phyloP scores from a whole-genome alignment of 2,113 vertebrate genomes.

The Heptranchias perlo region DNA sequence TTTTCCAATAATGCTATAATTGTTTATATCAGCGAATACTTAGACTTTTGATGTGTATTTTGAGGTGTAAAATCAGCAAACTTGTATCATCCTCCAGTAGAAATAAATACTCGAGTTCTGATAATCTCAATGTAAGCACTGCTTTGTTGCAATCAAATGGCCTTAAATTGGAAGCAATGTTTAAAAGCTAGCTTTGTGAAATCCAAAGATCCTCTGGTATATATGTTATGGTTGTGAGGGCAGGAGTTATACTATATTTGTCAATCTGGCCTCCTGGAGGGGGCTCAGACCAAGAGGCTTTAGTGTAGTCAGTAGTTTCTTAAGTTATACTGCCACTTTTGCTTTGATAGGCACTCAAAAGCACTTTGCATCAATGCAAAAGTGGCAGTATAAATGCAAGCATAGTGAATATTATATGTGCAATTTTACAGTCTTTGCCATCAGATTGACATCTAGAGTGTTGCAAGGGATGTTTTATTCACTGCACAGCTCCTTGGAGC shows the following conservation, averaged over 20 bases:
- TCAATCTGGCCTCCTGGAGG: not conserved
- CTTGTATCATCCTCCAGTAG: not conserved
- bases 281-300: not conserved
- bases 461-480: not conserved
- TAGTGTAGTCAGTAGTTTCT: too few relatives aligned
- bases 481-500: not conserved
- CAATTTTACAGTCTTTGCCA: not conserved
- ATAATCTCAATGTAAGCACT: not conserved
- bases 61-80: too few relatives aligned
- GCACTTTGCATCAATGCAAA: not conserved
- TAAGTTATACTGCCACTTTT: not conserved
- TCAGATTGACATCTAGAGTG: not conserved
- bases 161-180: not conserved
- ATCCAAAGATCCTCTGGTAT: not conserved
- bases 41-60: too few relatives aligned
- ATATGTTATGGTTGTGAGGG: too few relatives aligned
- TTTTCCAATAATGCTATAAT: too few relatives aligned
- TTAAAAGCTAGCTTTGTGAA: not conserved
- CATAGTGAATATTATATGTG: not conserved
- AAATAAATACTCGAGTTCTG: not conserved
- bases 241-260: too few relatives aligned
- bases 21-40: too few relatives aligned
- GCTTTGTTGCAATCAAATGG: not conserved
- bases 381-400: not conserved
- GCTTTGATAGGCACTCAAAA: not conserved